Evolutionary conservation across 2,797 vertebrate genomes (phyloP).

Genomic region (Hydrolagus colliei): DNA sequence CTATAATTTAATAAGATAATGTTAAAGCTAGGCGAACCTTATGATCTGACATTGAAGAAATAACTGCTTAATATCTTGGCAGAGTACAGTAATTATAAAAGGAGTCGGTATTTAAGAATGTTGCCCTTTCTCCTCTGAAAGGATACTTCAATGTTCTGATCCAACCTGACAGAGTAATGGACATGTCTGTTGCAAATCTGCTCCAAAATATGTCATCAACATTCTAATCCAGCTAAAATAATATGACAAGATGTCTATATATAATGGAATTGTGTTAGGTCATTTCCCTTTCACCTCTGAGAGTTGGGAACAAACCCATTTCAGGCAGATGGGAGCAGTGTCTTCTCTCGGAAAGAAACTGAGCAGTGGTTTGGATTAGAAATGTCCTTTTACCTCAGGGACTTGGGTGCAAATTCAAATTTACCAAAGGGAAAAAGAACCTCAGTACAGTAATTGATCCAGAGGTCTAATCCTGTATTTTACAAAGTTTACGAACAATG

Average conservation of each 20-base stretch:
- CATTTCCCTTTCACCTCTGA: background rate
- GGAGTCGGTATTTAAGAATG: background rate
- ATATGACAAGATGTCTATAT: background rate
- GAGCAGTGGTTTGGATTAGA: too few species aligned
- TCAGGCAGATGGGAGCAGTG: background rate
- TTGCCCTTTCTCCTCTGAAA: constrained; percentile 1
- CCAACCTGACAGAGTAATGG: background rate
- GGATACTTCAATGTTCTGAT: background rate
- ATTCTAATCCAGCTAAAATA: too few species aligned
- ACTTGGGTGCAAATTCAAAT: too few species aligned
- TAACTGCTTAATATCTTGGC: background rate
- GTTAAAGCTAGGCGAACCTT: background rate
- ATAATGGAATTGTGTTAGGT: background rate
- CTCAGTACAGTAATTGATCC: too few species aligned
- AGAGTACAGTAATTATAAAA: background rate
- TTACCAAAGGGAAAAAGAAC: too few species aligned
- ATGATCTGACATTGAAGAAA: background rate
- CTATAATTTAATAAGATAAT: background rate
- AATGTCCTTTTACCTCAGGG: too few species aligned
- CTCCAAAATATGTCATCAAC: too few species aligned
- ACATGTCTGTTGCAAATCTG: background rate
- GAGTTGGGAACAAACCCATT: too few species aligned
- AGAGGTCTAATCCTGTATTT: too few species aligned
- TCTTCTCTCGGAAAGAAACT: background rate
- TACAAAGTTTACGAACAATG: too few species aligned